A percentile compares a stretch with the other conserved stretches of the same genome.
Evolutionary conservation across 2,113 vertebrate species (phyloP).

Genomic region (Murina feae): DNA sequence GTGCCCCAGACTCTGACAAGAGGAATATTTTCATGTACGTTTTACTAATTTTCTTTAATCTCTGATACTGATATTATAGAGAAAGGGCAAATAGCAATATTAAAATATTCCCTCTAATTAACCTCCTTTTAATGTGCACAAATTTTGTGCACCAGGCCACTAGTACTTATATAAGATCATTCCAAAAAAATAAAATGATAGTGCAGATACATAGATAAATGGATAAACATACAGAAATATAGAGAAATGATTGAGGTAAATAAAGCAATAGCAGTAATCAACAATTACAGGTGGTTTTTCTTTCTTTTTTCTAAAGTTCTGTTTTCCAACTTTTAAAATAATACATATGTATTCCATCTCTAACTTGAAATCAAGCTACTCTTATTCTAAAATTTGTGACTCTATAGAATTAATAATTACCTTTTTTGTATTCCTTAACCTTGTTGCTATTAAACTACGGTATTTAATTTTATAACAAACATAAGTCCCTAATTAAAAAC

Average conservation of each 20-base stretch:
- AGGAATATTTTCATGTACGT: too few relatives aligned
- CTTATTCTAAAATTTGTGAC: conserved; percentile 17
- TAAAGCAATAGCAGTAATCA: neutral
- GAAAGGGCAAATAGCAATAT: too few relatives aligned
- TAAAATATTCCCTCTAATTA: too few relatives aligned
- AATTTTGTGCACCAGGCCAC: too few relatives aligned
- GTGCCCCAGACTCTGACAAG: too few relatives aligned
- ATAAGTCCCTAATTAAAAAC: neutral
- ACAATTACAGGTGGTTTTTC: neutral
- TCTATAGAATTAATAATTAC: neutral
- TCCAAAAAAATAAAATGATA: neutral
- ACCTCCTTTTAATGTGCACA: too few relatives aligned
- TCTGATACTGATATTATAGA: too few relatives aligned
- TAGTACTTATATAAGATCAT: neutral
- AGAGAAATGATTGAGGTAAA: neutral
- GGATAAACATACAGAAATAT: neutral
- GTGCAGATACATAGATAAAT: neutral
- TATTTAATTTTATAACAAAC: neutral
- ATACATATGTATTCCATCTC: neutral
- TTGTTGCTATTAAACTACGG: neutral
- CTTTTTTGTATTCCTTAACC: neutral
- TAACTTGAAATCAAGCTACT: neutral
- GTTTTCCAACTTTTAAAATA: neutral
- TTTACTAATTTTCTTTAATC: too few relatives aligned
- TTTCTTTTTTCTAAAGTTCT: neutral